Evolutionary conservation across 2,888 invertebrate species (phyloP), one percentile per base, ranked within the genome.

Genomic region (Hirudinaria manillensis): DNA sequence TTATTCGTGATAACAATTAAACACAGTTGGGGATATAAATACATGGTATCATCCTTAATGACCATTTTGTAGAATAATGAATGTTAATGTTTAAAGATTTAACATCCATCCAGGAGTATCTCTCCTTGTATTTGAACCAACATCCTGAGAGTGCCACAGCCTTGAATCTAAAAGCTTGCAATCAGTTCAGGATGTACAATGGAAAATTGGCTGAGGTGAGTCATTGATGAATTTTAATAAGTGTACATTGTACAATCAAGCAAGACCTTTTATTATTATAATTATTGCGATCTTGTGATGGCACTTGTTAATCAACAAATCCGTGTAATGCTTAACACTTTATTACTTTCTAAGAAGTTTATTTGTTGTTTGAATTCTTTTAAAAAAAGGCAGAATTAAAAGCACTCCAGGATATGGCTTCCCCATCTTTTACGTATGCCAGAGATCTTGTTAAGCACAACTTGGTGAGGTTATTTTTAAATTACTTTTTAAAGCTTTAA

Each of bases 401-500:
- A 88, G 87, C 91, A 85, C 87, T 96, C 51, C 84, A 88, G 81
- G 89, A 93, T 87, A 86, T 92, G 88, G 86, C 92, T 86, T 85
- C 91, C 2, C 86, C 87, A 36, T 87, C 88, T 1, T 89, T 89
- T 80, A 88, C 87, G 74, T 95, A 93, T 82, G 94, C 94, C 0
- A 91, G 92, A 82, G 96, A 98, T 86, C 88, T 99, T 70, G 91
- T 98, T 74, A 91, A 91, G 76, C 98, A 98, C 84, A 98, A 98
- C 86, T 87, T 94, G 81, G 87, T 87, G 78, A 79, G 81, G 13
- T 45, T 45, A 45, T 45, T 10, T 45, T 45, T 45, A n/a, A n/a
- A 45, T 45, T 45, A 10, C n/a, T n/a, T 45, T 45, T 45, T 45
- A 45, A 45, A n/a, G n/a, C n/a, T 10, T 45, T 45, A 16, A 45